Evolutionary conservation across 2,888 invertebrate species (phyloP), one percentile per base, ranked within the genome.

Genomic region (Drosophila tripunctata): DNA sequence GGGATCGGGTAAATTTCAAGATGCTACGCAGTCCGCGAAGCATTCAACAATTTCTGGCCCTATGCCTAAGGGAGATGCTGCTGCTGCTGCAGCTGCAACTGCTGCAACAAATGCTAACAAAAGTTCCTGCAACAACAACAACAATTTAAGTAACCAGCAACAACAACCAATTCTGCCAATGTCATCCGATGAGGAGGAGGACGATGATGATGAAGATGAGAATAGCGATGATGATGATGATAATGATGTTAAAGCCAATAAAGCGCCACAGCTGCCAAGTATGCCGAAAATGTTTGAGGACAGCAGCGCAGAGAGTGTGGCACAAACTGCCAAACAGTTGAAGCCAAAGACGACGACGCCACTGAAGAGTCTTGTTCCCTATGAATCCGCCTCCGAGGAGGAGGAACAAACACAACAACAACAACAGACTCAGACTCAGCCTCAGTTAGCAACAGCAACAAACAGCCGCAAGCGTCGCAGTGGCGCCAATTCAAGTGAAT

Each of bases 301-400:
- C n/a, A 55, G 50, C n/a, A 55, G 50, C 54, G 45, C 35, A 43
- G 62, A 55, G 0, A 52, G 30, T 17, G 64, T 61, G 35, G 60
- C 60, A 6, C 75, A 52, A 54, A 69, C 72, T 75, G 72, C 72
- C 64, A 73, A 75, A n/a, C n/a, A n/a, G 70, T 64, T 75, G 61
- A 73, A 75, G 72, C 82, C 80, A 75, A 78, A 81, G 67, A 55
- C 80, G 66, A 78, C 82, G 67, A 55, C 80, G 66, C 78, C 82
- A 22, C 66, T 86, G 1, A 90, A 90, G 65, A 91, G 91, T 61
- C 90, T 94, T 54, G 94, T 94, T 57, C 94, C 94, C 17, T 94
- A 94, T 77, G 94, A 93, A 78, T 93, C 93, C 0, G 93, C 93
- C 80, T 93, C 93, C 0, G 93, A 90, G 27, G 90, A 90, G 60